Base-by-base conservation (phyloP, 2,888 invertebrate genomes). In the Strigamia transsilvanica region DNA sequence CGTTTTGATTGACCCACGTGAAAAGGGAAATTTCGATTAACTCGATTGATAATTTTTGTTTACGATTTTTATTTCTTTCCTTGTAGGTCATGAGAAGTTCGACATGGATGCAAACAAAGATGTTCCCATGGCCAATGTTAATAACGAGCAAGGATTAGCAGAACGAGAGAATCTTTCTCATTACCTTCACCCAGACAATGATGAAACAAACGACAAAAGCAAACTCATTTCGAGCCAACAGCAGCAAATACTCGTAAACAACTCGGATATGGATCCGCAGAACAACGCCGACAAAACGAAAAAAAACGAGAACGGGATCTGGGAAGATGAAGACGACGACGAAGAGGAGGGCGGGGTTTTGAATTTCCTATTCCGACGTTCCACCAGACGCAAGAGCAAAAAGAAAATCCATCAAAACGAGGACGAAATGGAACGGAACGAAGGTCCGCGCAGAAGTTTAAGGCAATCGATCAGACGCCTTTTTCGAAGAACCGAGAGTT, bases 401-500 rank as follows among this genome's bases (percentile, higher is more conserved):
- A 41, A 32, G 18, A 79, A 42, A 41, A 21, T 10, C 23, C 21
- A 21, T 12, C n/a, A 80, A 7, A 38, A 18, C 46, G 18, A 27
- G 23, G 34, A 15, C 0, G 18, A 42, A 15, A 41, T 27, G 0
- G 32, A 32, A 73, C 23, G 73, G 5, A 32, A 10, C 38, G 42
- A 79, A 79, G 42, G 79, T 3, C 12, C 79, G 21, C 3, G 41
- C 12, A 15, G 79, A 12, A 79, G 42, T 79, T 51, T 80, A 13
- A 27, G 81, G 15, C 23, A 66, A 34, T 81, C 81, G 2, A 38
- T 81, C 12, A 56, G 81, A 18, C 66, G 38, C n/a, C 34, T 81
- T 15, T 82, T 82, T 18, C 7, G 82, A 56, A 18, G 82, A 21
- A 82, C 41, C 42, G 82, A 73, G 4, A 82, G 82, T 56, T 82